These are phyloP conservation scores for Euphonia xanthogaster DNA, from an alignment of 2,797 vertebrate genomes.

Conservation along the genomic window DNA sequence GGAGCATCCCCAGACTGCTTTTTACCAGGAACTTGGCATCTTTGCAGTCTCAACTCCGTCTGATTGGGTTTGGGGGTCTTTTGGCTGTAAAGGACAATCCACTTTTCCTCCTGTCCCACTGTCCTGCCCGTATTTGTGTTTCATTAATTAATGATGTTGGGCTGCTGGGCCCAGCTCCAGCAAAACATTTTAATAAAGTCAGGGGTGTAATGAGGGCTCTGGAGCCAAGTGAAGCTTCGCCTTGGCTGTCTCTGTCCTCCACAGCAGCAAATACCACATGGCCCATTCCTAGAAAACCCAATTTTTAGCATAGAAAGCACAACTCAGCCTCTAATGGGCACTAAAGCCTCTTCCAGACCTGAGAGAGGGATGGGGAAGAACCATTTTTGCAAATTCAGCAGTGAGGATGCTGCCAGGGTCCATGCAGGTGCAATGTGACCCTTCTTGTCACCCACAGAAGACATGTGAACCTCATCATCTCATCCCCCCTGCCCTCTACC, in stretches of 20 bases:
- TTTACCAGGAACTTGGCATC: background rate
- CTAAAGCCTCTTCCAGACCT: background rate
- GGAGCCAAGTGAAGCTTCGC: background rate
- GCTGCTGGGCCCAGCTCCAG: background rate
- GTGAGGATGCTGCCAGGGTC: background rate
- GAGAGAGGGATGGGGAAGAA: background rate
- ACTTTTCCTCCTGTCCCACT: background rate
- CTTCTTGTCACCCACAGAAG: background rate
- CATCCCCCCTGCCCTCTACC: too few species aligned
- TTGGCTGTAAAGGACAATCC: background rate
- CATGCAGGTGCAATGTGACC: background rate
- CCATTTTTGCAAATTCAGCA: background rate
- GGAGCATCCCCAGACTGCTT: background rate
- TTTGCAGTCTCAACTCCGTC: background rate
- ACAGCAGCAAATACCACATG: background rate
- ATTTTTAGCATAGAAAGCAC: background rate
- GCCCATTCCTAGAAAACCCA: background rate
- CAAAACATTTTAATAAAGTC: background rate
- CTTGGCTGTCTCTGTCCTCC: background rate
- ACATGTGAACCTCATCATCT: accelerated
- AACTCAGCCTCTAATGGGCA: background rate
- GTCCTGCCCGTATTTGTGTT: accelerated
- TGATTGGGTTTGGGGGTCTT: background rate
- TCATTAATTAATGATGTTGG: background rate
- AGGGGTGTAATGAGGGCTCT: background rate